A percentile compares a stretch with the other conserved stretches of the same genome.
phyloP scores from a whole-genome alignment of 2,797 vertebrate species.

The Cercopithecus mitis region DNA sequence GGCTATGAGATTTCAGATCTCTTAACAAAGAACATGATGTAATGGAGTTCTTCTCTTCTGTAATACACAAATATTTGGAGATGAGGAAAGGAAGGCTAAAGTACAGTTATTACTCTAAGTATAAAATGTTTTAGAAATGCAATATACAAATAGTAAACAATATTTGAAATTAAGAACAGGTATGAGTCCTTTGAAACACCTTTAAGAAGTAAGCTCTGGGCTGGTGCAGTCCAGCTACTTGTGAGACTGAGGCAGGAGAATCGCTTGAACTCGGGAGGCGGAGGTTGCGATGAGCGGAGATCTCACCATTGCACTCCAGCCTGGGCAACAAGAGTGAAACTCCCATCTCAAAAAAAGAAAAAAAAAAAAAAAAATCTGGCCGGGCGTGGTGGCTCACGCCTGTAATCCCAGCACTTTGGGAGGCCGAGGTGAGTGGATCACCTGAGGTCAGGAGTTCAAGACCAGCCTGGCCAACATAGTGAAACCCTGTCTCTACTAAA shows the following conservation, averaged over 20 bases:
- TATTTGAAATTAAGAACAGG: conserved; percentile 21
- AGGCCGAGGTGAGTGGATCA: no score
- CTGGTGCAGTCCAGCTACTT: no score
- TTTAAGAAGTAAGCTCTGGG: background rate
- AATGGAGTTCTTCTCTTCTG: background rate
- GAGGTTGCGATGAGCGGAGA: no score
- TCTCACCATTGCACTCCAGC: no score
- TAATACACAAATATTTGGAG: background rate
- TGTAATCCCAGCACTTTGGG: background rate
- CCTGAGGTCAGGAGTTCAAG: no score
- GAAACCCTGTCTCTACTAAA: no score
- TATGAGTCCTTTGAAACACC: background rate
- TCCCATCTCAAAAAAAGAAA: no score
- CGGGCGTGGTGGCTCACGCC: background rate
- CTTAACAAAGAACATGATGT: background rate
- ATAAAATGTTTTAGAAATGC: background rate
- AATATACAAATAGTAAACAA: background rate
- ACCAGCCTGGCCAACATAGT: no score
- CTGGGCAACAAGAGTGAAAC: no score
- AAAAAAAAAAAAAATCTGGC: background rate
- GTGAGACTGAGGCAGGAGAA: no score
- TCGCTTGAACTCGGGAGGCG: no score
- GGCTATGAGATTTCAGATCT: background rate
- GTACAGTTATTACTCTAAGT: background rate
- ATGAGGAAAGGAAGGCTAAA: background rate